Evolutionary conservation across 2,888 invertebrate genomes (phyloP), one percentile per base, ranked within the genome.

Genomic region (Sarcophaga variegata): DNA sequence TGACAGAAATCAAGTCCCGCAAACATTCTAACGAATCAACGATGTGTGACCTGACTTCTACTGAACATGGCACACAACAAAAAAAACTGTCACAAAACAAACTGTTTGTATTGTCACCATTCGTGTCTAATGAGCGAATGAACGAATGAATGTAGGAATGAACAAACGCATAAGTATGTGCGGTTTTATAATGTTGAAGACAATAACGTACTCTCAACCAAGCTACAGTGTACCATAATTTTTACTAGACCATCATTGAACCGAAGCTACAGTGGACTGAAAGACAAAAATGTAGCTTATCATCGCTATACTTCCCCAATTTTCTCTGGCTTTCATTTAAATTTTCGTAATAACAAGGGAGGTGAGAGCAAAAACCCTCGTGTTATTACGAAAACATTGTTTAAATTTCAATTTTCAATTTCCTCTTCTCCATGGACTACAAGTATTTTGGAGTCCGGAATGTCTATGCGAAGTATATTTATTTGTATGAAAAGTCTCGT

Each of bases 21-120:
- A 85, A 81, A 75, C 85, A 71, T 71, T 76, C 79, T 71, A 75
- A 45, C 45, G 12, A 76, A 66, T 71, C 72, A 82, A 37, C 86
- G 67, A 80, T 79, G 82, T 83, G 82, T 80, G 67, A 82, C 74
- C 45, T 49, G 2, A 10, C 11, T 45, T 62, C n/a, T 62, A 6
- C 37, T 67, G 27, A 27, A 74, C 62, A 78, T 49, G 27, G 62
- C 67, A 77, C 67, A 77, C 17, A 64, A 77, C 11, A 64, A 54
- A 62, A 62, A 72, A 72, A 66, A 72, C 27, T 27, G 70, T 20
- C 47, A 37, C 17, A 78, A 72, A 74, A 79, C 22, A 76, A 66
- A 80, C 60, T 80, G 80, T 72, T 81, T 80, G 66, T 45, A 25
- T 77, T 81, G 77, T 64, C 81, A 69, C 62, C 81, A 62, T 47